Base-by-base conservation (phyloP, 2,113 vertebrate species). In the Coptodon rendalli region DNA sequence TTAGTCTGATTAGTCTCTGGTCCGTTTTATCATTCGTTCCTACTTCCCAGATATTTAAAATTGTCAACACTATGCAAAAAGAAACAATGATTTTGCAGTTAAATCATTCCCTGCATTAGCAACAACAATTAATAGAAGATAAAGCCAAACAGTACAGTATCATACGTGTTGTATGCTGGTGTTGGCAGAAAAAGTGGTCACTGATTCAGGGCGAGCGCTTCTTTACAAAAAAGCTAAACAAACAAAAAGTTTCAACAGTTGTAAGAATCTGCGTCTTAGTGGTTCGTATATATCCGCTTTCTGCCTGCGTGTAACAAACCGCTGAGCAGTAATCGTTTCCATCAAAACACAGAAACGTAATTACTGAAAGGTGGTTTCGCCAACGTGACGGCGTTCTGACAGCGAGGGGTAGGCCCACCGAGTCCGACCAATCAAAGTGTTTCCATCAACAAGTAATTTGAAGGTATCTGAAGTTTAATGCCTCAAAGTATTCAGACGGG, bases 41-140 rank as follows among this genome's bases (percentile, higher is more conserved):
- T 89, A 84, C 85, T 91, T 93, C 81, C 29, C 85, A 85, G 52
- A 88, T 88, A 85, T 89, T 93, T 90, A 68, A 92, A 95, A 93
- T 87, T 87, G 90, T 92, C 92, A 82, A 92, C 90, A 93, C 89
- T 90, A 78, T 92, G 85, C 85, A 87, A 92, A 91, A 87, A 91
- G 57, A 94, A 83, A 89, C 7, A 31, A 81, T 71, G 66, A 89
- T 85, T 90, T 57, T 85, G 89, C 81, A 84, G 81, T 91, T 73
- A 83, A 93, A 93, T 61, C 85, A 87, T 93, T 89, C 93, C 93
- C 93, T 93, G 94, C 85, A 86, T 92, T 87, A 91, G 89, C 83
- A 63, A 95, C 87, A 88, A 93, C 87, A 91, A 90, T 79, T 79
- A 89, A 93, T 80, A 88, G 87, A 86, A 79, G 48, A 89, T 63